Evolutionary conservation across 2,113 vertebrate species (phyloP).

Genomic region (Pteruthius melanotis): DNA sequence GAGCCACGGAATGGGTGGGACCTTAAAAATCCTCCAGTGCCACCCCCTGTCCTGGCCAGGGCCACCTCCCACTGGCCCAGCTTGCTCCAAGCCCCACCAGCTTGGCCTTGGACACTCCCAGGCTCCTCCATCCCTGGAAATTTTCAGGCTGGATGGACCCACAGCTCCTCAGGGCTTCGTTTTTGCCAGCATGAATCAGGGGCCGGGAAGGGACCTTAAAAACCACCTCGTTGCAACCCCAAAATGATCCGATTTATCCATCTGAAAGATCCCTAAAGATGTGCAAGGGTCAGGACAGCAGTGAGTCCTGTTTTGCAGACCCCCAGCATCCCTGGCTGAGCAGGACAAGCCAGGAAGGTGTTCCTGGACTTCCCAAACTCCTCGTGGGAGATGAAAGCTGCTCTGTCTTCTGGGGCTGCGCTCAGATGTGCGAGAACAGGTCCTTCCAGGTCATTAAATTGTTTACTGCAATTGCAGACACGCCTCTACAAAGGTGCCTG

Average conservation of each 20-base stretch:
- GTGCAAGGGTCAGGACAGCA: background rate
- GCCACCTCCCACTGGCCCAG: background rate
- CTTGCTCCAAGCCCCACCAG: no score
- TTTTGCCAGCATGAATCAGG: background rate
- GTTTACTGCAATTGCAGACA: background rate
- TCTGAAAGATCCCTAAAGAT: background rate
- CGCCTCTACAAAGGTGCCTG: conserved; percentile 15
- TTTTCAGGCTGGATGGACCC: background rate
- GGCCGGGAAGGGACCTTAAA: background rate
- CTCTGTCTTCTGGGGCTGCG: background rate
- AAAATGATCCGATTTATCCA: background rate
- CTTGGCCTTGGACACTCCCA: background rate
- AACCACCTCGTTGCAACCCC: no score
- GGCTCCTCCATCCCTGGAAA: background rate
- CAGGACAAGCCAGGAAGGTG: background rate
- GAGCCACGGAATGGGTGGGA: background rate
- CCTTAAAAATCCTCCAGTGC: background rate
- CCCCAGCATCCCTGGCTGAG: background rate
- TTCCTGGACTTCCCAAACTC: background rate
- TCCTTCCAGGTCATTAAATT: conserved; percentile 47
- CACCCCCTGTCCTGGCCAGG: background rate
- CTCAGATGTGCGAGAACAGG: conserved; percentile 32
- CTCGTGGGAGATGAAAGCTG: background rate
- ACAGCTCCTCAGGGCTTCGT: no score
- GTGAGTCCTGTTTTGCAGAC: background rate